Conservation (phyloP, 2,113 vertebrate genomes). For the Etheostoma spectabile region DNA sequence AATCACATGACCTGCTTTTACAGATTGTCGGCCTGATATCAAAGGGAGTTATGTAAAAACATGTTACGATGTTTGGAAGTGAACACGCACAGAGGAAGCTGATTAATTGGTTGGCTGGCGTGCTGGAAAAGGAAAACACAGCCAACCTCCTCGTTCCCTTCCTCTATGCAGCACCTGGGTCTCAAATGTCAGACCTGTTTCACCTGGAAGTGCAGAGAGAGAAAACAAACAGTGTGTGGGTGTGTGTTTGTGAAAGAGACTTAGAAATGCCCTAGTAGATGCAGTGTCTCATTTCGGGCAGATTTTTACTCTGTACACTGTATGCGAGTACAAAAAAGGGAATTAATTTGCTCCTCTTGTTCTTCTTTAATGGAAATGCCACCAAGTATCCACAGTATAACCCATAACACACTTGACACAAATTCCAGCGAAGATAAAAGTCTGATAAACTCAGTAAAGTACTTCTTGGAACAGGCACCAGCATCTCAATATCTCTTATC, state of each 20-base stretch:
- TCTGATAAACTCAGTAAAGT: conserved; percentile 7
- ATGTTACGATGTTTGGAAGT: conserved; percentile 33
- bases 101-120: conserved; percentile 47
- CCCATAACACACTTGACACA: not conserved
- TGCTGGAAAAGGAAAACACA: conserved; percentile 27
- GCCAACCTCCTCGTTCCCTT: conserved; percentile 8
- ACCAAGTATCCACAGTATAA: not conserved
- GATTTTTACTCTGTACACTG: not conserved
- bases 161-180: conserved; percentile 61
- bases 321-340: not conserved
- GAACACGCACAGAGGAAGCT: conserved; percentile 48
- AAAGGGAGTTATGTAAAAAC: conserved; percentile 50
- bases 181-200: conserved; percentile 63
- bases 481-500: conserved; percentile 10
- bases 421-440: conserved; percentile 18
- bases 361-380: not conserved
- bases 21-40: conserved; percentile 39
- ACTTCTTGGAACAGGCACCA: not conserved
- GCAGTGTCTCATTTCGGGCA: not conserved
- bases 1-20: conserved; percentile 47
- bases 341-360: not conserved
- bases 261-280: not conserved
- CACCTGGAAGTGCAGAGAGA: conserved; percentile 51
- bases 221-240: conserved; percentile 48
- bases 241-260: conserved; percentile 27